Evolutionary conservation across 2,888 invertebrate species (phyloP), one percentile per base, ranked within the genome.

Genomic region (Agriotes lineatus): DNA sequence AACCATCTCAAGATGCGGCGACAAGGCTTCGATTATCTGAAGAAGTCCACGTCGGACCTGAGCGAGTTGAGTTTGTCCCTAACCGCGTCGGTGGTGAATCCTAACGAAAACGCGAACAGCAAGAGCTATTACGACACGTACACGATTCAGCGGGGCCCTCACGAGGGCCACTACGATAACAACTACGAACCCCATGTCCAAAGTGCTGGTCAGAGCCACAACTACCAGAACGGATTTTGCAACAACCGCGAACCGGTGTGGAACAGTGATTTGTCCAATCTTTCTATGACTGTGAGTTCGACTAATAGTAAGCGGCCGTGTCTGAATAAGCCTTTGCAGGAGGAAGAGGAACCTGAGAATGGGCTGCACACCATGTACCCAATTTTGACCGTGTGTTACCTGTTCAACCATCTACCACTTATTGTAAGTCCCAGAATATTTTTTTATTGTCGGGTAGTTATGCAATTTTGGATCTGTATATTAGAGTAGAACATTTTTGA

Each of bases 321-420:
- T 66, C 74, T 87, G 66, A 80, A 82, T 62, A 85, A 84, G 72
- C 79, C 82, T 64, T 78, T 72, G 59, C 73, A 72, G 60, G 75
- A 75, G 20, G 72, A 74, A 37, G 75, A 79, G 67, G 77, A 82
- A 6, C 78, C 78, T 39, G 84, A 85, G 71, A 82, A 82, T 12
- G 84, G 84, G 44, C 77, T 80, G 83, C 86, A 78, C 82, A 87
- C 80, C 74, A 85, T 82, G 76, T 85, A 72, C 85, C 88, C 73
- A 76, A 86, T 89, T 48, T 80, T 88, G 67, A 85, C 87, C 65
- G 86, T 89, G 18, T 88, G 88, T 77, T 88, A 88, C 78, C 77
- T 87, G 59, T 85, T 88, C 77, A 87, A 89, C 77, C 89, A 89
- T 77, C 78, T 89, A 45, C 90, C 90, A 0, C 81, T 88, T 12